Base-by-base conservation (phyloP, 2,113 vertebrate species). In the Clupea harengus region DNA sequence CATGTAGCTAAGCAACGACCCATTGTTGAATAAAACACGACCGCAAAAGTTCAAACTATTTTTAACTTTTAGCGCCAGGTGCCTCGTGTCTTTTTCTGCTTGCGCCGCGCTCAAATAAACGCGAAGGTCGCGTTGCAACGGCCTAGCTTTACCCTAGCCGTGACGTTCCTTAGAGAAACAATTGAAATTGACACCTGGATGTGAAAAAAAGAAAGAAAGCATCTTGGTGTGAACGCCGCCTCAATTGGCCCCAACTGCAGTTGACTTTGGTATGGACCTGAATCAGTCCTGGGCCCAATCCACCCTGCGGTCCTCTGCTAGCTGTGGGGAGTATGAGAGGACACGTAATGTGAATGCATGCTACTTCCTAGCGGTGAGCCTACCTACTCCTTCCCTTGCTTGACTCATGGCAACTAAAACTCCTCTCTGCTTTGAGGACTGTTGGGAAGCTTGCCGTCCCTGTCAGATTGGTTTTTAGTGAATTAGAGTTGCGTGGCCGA, bases 401-500 rank as follows among this genome's bases (percentile, higher is more conserved):
- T 78, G 32, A 32, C 72, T 78, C 72, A 39, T 39, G 72, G 32
- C 72, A 39, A 15, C 72, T 78, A 32, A 78, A 39, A 78, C 32
- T 78, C 72, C 64, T 32, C 67, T 75, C 60, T 64, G 32, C 72
- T 78, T 39, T 32, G 4, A 78, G 28, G 13, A 78, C 72, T 32
- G 32, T 78, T 32, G 32, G 28, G 13, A 78, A 15, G 64, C 72
- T 78, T 28, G 32, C 15, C 13, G 72, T 78, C 32, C 72, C 10
- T 78, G 72, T 17, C 15, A 78, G 72, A 78, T 17, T 2, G 22
- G 22, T n/a, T n/a, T 64, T 15, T 9, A 78, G 72, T 32, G 50
- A 52, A 83, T 54, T 67, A 7, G 46, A 10, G 20, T 20, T 25
- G 17, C 81, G 83, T 86, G 64, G 87, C 84, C 28, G 80, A 86